A percentile compares a stretch with the other conserved stretches of the same genome.
phyloP scores from a whole-genome alignment of 2,888 invertebrate genomes.

The Adineta ricciae region DNA sequence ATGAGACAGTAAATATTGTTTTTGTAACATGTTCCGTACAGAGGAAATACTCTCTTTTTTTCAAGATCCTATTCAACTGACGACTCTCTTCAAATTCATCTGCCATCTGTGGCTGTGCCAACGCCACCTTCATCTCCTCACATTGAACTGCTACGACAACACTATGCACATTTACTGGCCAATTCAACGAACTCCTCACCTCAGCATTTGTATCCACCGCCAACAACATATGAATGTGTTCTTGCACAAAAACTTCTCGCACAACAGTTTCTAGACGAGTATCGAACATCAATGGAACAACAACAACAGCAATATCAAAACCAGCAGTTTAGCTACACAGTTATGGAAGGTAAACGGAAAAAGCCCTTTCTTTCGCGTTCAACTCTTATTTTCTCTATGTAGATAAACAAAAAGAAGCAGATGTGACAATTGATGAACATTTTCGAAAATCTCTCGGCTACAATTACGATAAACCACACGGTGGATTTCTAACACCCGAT shows the following conservation, averaged over 20 bases:
- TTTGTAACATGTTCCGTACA: no score
- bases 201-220: neutral
- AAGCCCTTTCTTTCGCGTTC: neutral
- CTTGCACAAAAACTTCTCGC: neutral
- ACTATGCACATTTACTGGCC: neutral
- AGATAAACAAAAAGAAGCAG: neutral
- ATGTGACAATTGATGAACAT: conserved; percentile 10
- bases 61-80: neutral
- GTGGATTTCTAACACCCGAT: neutral
- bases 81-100: neutral
- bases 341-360: neutral
- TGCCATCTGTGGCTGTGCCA: neutral
- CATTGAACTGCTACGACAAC: neutral
- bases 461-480: neutral
- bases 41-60: neutral
- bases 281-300: neutral
- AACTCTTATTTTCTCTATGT: neutral
- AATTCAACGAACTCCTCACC: neutral
- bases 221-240: neutral
- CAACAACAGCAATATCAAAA: neutral
- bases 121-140: neutral
- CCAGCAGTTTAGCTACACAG: neutral
- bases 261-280: neutral
- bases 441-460: neutral
- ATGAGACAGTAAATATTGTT: neutral